phyloP scores from a whole-genome alignment of 2,113 vertebrate species.

The Epinephelus fuscoguttatus region DNA sequence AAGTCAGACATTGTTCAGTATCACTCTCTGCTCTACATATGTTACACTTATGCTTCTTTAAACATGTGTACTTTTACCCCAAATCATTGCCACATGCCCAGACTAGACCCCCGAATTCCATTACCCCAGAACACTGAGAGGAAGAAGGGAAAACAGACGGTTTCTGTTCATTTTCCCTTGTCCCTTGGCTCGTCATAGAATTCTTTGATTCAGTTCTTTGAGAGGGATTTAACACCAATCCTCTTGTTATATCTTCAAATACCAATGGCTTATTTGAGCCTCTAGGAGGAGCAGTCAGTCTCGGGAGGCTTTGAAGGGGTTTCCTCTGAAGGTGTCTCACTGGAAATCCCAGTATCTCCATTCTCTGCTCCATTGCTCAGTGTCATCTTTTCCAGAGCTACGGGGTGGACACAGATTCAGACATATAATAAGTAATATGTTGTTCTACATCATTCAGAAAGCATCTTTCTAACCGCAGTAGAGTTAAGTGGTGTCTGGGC shows the following conservation, averaged over 20 bases:
- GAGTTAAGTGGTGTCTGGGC: no score
- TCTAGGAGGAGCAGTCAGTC: slow-evolving; percentile 88
- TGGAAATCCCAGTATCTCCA: slow-evolving; percentile 88
- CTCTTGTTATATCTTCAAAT: background rate
- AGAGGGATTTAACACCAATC: background rate
- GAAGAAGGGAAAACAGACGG: slow-evolving; percentile 5
- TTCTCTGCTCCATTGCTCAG: slow-evolving; percentile 89
- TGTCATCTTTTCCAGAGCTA: slow-evolving; percentile 92
- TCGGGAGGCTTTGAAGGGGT: slow-evolving; percentile 85
- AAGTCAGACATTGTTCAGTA: background rate
- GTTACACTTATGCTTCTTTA: background rate
- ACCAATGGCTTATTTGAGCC: slow-evolving; percentile 2
- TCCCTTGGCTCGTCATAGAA: background rate
- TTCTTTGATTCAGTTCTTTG: slow-evolving; percentile 32
- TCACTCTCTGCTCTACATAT: background rate
- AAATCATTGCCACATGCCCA: slow-evolving; percentile 14
- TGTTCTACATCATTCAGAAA: background rate
- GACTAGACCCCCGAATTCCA: background rate
- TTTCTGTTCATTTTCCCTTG: background rate
- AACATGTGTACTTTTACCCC: background rate
- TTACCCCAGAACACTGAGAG: background rate
- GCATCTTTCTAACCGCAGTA: no score
- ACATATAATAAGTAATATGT: background rate
- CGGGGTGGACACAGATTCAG: slow-evolving; percentile 32
- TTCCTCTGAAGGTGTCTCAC: slow-evolving; percentile 87